These are phyloP conservation scores for Cuniculus paca DNA, from an alignment of 2,797 vertebrate species.

Conservation along the genomic window DNA sequence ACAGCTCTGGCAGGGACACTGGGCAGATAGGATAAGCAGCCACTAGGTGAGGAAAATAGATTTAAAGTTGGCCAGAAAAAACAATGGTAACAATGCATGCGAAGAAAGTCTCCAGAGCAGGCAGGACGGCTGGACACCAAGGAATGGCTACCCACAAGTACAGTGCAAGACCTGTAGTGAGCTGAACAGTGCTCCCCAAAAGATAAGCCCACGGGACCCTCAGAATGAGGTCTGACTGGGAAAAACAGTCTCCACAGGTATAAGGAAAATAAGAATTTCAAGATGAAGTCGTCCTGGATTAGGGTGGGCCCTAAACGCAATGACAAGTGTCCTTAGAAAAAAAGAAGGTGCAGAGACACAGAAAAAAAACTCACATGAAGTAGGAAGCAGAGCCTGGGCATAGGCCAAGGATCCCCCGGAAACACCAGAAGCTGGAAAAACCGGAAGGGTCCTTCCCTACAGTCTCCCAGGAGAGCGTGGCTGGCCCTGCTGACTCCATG, in stretches of 20 bases:
- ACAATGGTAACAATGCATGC: rapidly evolving
- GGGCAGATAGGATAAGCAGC: neutral
- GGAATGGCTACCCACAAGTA: rapidly evolving
- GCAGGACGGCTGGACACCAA: no score
- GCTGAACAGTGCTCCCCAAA: neutral
- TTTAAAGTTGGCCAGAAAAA: neutral
- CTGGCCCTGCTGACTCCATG: neutral
- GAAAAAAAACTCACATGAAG: neutral
- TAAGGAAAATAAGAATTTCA: neutral
- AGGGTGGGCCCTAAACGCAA: neutral
- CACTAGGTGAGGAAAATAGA: neutral
- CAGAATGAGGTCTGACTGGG: neutral
- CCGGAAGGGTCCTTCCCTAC: rapidly evolving
- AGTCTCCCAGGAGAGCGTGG: neutral
- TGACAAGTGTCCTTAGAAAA: neutral
- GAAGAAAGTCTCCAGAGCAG: neutral
- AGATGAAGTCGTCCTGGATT: neutral
- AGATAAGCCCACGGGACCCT: neutral
- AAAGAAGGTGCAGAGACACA: neutral
- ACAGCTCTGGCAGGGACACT: neutral
- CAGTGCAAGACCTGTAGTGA: neutral
- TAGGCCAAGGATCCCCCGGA: neutral
- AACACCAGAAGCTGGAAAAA: neutral
- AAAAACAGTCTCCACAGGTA: neutral
- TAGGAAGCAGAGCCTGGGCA: neutral